phyloP scores from a whole-genome alignment of 2,888 invertebrate species.

The Atrina japonica region DNA sequence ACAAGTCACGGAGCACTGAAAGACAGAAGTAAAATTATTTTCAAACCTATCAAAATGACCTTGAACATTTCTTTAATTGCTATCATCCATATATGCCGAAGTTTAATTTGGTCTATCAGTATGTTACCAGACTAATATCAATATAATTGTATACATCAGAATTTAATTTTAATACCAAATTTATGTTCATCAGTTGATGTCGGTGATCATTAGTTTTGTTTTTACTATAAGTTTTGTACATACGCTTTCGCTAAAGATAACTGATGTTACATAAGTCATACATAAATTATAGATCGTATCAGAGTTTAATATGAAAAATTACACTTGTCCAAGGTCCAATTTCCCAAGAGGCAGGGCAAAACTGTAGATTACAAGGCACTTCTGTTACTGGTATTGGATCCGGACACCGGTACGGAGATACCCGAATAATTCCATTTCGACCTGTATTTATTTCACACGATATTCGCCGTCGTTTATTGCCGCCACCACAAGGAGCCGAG shows the following conservation, averaged over 20 bases:
- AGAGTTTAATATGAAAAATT: no score
- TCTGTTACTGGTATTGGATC: slow-evolving; percentile 93
- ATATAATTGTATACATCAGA: no score
- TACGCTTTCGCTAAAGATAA: no score
- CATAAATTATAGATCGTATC: no score
- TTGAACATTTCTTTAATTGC: no score
- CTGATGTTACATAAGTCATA: no score
- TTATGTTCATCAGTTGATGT: no score
- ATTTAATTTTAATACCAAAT: no score
- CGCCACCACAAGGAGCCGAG: slow-evolving; percentile 92
- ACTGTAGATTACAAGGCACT: slow-evolving; percentile 91
- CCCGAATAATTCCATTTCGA: slow-evolving; percentile 90
- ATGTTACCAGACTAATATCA: neutral
- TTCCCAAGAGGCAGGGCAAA: slow-evolving; percentile 95
- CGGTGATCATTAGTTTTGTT: no score
- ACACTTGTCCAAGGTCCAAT: slow-evolving; percentile 94
- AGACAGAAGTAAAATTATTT: slow-evolving; percentile 28
- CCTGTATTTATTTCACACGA: slow-evolving; percentile 88
- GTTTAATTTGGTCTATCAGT: neutral
- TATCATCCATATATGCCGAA: neutral
- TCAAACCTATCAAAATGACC: no score
- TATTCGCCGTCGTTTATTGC: slow-evolving; percentile 89
- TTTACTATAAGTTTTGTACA: no score
- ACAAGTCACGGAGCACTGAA: slow-evolving; percentile 94
- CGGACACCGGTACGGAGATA: slow-evolving; percentile 95